Conservation (phyloP, 35 echinoderm and acorn worm species). For the Heliocidaris tuberculata region DNA sequence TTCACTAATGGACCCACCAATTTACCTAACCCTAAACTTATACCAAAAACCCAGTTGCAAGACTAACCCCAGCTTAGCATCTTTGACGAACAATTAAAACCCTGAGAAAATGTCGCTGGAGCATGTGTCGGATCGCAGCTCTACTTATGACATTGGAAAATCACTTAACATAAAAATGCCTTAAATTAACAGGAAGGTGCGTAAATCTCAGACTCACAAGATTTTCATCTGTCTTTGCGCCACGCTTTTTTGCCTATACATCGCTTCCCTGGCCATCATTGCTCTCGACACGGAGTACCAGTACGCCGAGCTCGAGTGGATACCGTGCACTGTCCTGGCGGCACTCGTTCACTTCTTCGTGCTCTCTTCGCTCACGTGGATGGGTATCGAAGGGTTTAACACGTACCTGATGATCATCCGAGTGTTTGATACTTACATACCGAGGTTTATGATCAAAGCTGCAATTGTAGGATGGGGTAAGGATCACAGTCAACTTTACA, state of each 20-base stretch:
- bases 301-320: not conserved
- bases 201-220: conserved; percentile 5
- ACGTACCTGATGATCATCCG: conserved; percentile 62
- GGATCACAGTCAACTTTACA: not conserved
- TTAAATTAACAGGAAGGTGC: not conserved
- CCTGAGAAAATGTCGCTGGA: too few species aligned
- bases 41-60: too few species aligned
- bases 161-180: not conserved
- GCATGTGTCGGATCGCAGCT: too few species aligned
- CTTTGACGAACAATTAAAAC: too few species aligned
- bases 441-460: conserved; percentile 67
- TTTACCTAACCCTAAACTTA: too few species aligned
- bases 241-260: conserved; percentile 39
- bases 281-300: not conserved
- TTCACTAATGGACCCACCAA: too few species aligned
- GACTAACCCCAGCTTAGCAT: too few species aligned
- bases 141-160: not conserved
- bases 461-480: conserved; percentile 72
- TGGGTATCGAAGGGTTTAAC: conserved; percentile 68
- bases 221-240: conserved; percentile 39
- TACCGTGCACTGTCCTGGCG: conserved; percentile 47
- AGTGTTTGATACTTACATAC: conserved; percentile 65
- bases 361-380: conserved; percentile 65
- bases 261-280: conserved; percentile 22
- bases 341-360: conserved; percentile 70